Conservation (phyloP, 2,888 invertebrate genomes). For the Dynastes grantii region DNA sequence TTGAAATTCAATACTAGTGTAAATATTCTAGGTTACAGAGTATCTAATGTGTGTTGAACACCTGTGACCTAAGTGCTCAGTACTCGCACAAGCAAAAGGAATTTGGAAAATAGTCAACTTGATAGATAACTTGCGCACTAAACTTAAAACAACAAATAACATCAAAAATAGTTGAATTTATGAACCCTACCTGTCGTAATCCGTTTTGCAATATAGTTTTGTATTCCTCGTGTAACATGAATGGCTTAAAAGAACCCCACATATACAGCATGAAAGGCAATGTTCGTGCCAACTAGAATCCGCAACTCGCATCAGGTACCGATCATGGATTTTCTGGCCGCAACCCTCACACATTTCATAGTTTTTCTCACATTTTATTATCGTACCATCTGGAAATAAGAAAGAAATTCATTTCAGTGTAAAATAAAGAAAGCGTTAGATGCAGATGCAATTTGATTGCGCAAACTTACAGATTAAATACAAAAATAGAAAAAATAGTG, state of each 20-base stretch:
- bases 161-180: neutral
- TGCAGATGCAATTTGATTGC: no score
- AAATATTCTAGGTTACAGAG: no score
- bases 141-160: no score
- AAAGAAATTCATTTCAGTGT: conserved; percentile 24
- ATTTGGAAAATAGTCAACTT: no score
- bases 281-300: conserved; percentile 97
- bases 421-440: neutral
- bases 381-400: conserved; percentile 63
- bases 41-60: no score
- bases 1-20: no score
- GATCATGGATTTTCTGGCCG: conserved; percentile 94
- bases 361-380: conserved; percentile 84
- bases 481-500: no score
- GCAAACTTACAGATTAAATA: no score
- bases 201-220: conserved; percentile 96
- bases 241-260: conserved; percentile 90
- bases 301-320: conserved; percentile 94
- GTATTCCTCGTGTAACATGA: conserved; percentile 96
- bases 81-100: no score
- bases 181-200: conserved; percentile 90
- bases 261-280: conserved; percentile 96
- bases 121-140: no score
- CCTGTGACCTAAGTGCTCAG: no score
- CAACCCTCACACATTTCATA: conserved; percentile 96